These are phyloP conservation scores for Aspidiotus destructor DNA, from an alignment of 2,888 invertebrate species.

Conservation along the genomic window DNA sequence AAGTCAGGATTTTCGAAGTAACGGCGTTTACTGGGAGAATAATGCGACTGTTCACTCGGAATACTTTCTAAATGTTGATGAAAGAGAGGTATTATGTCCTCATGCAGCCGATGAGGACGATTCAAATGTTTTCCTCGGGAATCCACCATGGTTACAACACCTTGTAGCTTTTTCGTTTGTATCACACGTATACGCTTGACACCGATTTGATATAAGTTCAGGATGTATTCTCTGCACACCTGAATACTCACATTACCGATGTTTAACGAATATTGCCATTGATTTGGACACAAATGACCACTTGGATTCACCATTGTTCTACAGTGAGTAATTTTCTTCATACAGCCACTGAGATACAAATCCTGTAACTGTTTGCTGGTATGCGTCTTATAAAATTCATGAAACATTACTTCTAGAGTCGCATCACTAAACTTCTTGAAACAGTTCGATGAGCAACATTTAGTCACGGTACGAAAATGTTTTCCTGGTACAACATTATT, in stretches of 20 bases:
- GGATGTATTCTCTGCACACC: background rate
- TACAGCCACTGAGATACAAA: background rate
- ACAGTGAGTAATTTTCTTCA: background rate
- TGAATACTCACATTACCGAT: too few species aligned
- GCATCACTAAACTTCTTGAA: background rate
- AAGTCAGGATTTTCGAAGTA: background rate
- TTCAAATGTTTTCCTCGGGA: background rate
- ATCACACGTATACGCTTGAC: background rate
- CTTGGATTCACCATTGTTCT: too few species aligned
- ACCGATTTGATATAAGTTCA: background rate
- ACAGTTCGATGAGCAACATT: background rate
- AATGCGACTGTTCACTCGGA: background rate
- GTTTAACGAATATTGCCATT: too few species aligned
- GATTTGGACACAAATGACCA: too few species aligned
- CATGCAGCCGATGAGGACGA: background rate
- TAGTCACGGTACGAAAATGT: background rate
- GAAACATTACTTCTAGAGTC: background rate
- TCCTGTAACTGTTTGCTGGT: background rate
- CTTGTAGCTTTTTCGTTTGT: slow-evolving; percentile 6
- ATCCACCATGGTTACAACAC: background rate
- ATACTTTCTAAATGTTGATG: background rate
- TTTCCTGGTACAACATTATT: too few species aligned
- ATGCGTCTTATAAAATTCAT: background rate
- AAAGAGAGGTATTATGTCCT: background rate
- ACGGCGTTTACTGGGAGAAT: background rate